phyloP scores from a whole-genome alignment of 2,888 invertebrate genomes.

The Trachelus tabidus region DNA sequence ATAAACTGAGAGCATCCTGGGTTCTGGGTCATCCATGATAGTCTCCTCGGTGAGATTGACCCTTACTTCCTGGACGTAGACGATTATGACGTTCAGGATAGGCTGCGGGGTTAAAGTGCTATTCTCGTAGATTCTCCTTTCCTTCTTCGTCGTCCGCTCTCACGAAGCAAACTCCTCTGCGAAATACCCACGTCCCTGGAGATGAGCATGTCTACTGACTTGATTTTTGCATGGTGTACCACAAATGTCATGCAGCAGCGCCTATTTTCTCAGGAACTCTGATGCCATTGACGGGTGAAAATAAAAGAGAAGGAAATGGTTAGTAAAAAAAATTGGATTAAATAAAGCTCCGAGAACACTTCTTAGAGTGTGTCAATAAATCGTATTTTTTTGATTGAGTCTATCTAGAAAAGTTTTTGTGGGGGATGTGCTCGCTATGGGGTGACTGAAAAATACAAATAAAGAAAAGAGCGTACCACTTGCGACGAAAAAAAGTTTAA shows the following conservation, averaged over 20 bases:
- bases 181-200: neutral
- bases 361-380: neutral
- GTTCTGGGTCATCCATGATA: neutral
- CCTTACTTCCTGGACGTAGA: neutral
- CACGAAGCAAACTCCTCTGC: neutral
- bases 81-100: neutral
- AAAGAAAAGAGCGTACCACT: no score
- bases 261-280: neutral
- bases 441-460: no score
- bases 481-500: no score
- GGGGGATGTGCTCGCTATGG: neutral
- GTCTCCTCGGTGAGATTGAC: neutral
- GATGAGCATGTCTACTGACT: neutral
- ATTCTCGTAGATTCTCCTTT: neutral
- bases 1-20: neutral
- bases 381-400: neutral
- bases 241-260: neutral
- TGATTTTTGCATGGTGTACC: neutral
- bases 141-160: neutral
- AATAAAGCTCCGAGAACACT: neutral
- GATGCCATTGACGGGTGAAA: neutral
- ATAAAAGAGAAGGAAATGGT: neutral
- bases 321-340: neutral
- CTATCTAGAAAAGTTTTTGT: neutral
- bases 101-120: neutral